Percentiles rank a stretch among this genome's conserved stretches.
phyloP scores from a whole-genome alignment of 2,113 vertebrate species.

The Uropsilus gracilis region DNA sequence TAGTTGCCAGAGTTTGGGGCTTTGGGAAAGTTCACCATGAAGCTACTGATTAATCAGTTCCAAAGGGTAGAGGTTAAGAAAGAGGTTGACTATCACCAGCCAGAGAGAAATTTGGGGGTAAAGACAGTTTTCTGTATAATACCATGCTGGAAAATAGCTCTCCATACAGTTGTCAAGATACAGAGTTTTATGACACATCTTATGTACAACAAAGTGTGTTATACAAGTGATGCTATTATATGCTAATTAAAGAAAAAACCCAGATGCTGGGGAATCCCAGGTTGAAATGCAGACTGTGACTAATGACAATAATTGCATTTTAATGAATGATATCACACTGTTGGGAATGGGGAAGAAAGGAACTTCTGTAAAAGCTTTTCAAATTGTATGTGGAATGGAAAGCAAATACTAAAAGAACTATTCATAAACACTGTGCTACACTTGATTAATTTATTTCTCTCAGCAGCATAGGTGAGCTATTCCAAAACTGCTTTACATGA shows the following conservation, averaged over 20 bases:
- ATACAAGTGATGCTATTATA: background rate
- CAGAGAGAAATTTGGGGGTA: background rate
- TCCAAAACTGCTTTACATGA: background rate
- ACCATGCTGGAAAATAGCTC: background rate
- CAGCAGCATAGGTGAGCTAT: background rate
- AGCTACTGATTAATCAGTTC: background rate
- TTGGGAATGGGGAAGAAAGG: background rate
- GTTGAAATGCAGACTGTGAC: background rate
- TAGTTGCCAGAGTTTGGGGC: background rate
- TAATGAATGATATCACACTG: background rate
- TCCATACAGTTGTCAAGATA: background rate
- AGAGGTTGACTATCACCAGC: background rate
- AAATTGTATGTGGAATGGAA: background rate
- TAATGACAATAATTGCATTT: background rate
- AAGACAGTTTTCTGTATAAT: background rate
- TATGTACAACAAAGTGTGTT: background rate
- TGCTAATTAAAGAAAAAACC: background rate
- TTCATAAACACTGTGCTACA: background rate
- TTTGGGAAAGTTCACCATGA: background rate
- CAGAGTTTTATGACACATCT: background rate
- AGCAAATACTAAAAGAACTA: background rate
- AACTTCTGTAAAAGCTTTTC: background rate
- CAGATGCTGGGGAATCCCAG: background rate
- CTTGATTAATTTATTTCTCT: background rate
- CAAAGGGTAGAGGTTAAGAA: background rate